phyloP scores from a whole-genome alignment of 2,113 vertebrate species.

The Lathamus discolor region DNA sequence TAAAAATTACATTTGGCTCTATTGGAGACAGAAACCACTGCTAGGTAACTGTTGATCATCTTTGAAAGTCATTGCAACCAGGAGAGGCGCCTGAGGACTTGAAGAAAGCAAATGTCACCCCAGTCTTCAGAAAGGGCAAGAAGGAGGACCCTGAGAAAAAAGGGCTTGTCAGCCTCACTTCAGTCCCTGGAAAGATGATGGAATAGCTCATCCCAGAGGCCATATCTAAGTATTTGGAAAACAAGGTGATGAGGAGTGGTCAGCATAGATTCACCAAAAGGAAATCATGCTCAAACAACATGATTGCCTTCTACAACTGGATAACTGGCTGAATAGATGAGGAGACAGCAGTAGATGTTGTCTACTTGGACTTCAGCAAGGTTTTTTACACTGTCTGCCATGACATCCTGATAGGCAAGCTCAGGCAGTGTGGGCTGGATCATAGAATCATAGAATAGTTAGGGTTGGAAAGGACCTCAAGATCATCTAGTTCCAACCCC shows the following conservation, averaged over 20 bases:
- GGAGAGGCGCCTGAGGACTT: not conserved
- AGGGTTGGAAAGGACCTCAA: too few species aligned
- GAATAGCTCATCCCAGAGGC: not conserved
- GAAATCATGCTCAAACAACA: not conserved
- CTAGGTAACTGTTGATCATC: not conserved
- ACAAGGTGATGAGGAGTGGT: not conserved
- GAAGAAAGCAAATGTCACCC: not conserved
- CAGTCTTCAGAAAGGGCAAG: not conserved
- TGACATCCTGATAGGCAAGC: not conserved
- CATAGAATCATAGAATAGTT: too few species aligned
- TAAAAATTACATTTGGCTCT: not conserved
- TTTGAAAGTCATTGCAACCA: not conserved
- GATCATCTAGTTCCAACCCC: too few species aligned
- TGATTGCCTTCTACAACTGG: not conserved
- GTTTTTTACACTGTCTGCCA: not conserved
- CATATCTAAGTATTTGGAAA: not conserved
- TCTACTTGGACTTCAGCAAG: not conserved
- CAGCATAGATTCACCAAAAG: not conserved
- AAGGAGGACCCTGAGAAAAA: not conserved
- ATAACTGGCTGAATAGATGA: not conserved
- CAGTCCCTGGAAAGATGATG: not conserved
- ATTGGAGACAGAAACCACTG: not conserved
- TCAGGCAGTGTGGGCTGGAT: not conserved
- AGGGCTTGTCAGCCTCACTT: not conserved
- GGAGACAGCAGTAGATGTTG: not conserved